A percentile compares a stretch with the other conserved stretches of the same genome.
phyloP scores from a whole-genome alignment of 2,888 invertebrate genomes.

The Apeira syringaria region DNA sequence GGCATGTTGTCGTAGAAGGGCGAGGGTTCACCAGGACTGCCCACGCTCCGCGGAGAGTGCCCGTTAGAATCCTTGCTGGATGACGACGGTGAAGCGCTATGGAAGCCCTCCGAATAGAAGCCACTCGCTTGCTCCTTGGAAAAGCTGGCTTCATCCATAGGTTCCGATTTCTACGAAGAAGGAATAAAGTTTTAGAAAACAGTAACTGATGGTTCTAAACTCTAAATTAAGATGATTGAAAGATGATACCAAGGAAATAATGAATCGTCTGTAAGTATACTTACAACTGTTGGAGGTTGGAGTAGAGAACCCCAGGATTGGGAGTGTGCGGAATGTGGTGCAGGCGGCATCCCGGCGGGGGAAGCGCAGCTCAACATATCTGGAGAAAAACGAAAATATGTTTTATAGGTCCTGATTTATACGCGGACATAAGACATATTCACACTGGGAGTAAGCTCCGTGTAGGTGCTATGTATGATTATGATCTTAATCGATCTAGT shows the following conservation, averaged over 20 bases:
- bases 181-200: constrained; percentile 24
- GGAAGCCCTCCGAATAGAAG: constrained; percentile 85
- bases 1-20: constrained; percentile 68
- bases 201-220: background rate
- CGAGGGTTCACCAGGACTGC: constrained; percentile 64
- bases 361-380: constrained; percentile 76
- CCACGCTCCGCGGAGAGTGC: constrained; percentile 75
- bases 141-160: constrained; percentile 68
- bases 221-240: no score
- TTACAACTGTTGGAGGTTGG: constrained; percentile 66
- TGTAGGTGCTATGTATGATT: no score
- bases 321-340: constrained; percentile 58
- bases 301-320: constrained; percentile 61
- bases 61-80: constrained; percentile 80
- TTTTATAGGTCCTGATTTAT: no score
- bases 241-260: background rate
- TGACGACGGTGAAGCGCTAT: constrained; percentile 84
- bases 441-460: no score
- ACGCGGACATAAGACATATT: no score
- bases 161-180: constrained; percentile 83
- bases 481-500: no score
- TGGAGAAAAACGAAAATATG: constrained; percentile 36
- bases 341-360: constrained; percentile 75
- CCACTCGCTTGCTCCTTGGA: constrained; percentile 84
- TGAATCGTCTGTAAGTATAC: constrained; percentile 28